phyloP scores from a whole-genome alignment of 1,140 invertebrate species.

The Philopotamus ludificatus region DNA sequence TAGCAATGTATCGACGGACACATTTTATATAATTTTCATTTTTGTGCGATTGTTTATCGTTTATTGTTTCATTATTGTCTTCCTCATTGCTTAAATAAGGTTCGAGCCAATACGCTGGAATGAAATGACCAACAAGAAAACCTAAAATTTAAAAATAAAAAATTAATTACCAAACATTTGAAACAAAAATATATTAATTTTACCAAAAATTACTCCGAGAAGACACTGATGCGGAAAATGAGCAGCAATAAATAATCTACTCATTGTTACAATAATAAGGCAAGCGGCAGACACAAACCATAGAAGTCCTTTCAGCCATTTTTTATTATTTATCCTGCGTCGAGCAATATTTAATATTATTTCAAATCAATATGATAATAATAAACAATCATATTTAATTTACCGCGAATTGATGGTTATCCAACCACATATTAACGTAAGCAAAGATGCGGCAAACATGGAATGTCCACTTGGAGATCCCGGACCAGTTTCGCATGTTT shows the following conservation, averaged over 20 bases:
- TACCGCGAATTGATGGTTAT: no score
- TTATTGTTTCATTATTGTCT: not conserved
- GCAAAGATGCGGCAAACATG: conserved; percentile 14
- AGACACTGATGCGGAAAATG: conserved; percentile 39
- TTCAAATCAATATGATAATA: conserved; percentile 3
- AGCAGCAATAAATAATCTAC: conserved; percentile 25
- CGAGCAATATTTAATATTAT: no score
- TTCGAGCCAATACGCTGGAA: conserved; percentile 17
- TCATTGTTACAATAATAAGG: conserved; percentile 7
- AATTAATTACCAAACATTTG: conserved; percentile 1
- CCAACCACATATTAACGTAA: conserved; percentile 12
- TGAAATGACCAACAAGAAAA: conserved; percentile 22
- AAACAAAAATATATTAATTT: not conserved
- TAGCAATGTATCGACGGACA: not conserved
- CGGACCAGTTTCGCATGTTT: conserved; percentile 39
- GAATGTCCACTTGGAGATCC: conserved; percentile 37
- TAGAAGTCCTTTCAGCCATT: not conserved
- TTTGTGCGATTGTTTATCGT: conserved; percentile 10
- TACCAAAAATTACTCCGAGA: conserved; percentile 30
- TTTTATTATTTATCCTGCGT: conserved; percentile 1
- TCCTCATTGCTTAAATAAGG: conserved; percentile 27
- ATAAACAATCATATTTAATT: not conserved
- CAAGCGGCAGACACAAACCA: conserved; percentile 3
- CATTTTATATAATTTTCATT: not conserved
- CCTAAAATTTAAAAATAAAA: conserved; percentile 26